These are phyloP conservation scores for Aporophyla nigra DNA, from an alignment of 2,888 invertebrate species.

Conservation along the genomic window DNA sequence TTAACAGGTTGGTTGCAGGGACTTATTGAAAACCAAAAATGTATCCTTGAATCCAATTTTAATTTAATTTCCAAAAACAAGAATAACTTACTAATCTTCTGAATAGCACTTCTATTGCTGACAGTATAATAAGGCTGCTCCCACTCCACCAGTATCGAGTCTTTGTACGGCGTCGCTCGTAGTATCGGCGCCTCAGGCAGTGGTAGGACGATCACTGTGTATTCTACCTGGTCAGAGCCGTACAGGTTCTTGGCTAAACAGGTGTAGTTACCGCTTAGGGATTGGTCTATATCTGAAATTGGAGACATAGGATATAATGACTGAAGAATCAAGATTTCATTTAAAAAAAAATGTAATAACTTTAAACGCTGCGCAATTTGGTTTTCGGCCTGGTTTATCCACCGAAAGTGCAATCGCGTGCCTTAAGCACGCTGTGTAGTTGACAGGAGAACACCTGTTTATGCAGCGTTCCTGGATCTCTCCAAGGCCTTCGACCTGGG, in stretches of 20 bases:
- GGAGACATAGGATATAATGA: no score
- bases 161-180: slow-evolving; percentile 88
- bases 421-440: no score
- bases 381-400: no score
- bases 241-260: slow-evolving; percentile 95
- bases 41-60: no score
- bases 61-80: not conserved
- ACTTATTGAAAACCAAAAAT: not conserved
- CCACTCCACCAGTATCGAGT: slow-evolving; percentile 92
- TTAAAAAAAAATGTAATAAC: no score
- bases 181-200: slow-evolving; percentile 94
- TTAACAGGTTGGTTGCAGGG: not conserved
- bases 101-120: slow-evolving; percentile 78
- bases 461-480: no score
- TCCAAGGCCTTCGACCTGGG: no score
- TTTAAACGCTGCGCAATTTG: no score
- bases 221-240: slow-evolving; percentile 95
- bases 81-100: slow-evolving; percentile 85
- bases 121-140: slow-evolving; percentile 90
- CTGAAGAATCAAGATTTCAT: no score
- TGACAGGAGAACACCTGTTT: no score
- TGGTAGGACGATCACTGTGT: slow-evolving; percentile 94
- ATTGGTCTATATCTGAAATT: slow-evolving; percentile 86
- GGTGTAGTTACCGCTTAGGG: slow-evolving; percentile 95
- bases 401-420: no score